Conservation (phyloP, 1,140 invertebrate species). For the Mercenaria mercenaria region DNA sequence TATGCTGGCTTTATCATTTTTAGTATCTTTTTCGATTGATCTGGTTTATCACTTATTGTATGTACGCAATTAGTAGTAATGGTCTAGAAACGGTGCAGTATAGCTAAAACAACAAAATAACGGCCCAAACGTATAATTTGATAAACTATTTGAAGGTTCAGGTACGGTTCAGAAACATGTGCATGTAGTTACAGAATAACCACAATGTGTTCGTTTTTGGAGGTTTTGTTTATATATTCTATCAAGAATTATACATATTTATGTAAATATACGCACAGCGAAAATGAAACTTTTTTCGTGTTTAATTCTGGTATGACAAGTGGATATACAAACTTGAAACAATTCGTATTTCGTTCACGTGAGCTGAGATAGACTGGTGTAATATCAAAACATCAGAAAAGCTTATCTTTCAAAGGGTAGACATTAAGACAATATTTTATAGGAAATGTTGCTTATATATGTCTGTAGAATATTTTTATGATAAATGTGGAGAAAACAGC, state of each 20-base stretch:
- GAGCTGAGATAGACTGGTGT: background rate
- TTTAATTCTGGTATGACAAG: conserved; percentile 10
- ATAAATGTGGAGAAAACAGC: background rate
- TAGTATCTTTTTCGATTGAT: no score
- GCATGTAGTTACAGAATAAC: background rate
- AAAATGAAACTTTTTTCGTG: background rate
- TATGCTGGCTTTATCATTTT: no score
- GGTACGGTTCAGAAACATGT: background rate
- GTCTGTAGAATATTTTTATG: background rate
- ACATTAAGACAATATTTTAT: background rate
- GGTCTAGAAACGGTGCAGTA: no score
- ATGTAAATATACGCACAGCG: background rate
- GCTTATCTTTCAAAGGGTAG: background rate
- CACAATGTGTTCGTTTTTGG: background rate
- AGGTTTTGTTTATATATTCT: background rate
- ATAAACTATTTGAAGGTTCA: background rate
- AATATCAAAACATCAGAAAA: background rate
- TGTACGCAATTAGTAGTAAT: no score
- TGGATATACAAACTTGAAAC: background rate
- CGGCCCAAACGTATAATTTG: background rate
- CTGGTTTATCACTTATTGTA: no score
- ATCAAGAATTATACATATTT: background rate
- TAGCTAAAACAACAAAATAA: background rate
- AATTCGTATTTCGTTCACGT: background rate
- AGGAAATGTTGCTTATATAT: conserved; percentile 5